Evolutionary conservation across 2,888 invertebrate species (phyloP), one percentile per base, ranked within the genome.

Genomic region (Parnassius smintheus): DNA sequence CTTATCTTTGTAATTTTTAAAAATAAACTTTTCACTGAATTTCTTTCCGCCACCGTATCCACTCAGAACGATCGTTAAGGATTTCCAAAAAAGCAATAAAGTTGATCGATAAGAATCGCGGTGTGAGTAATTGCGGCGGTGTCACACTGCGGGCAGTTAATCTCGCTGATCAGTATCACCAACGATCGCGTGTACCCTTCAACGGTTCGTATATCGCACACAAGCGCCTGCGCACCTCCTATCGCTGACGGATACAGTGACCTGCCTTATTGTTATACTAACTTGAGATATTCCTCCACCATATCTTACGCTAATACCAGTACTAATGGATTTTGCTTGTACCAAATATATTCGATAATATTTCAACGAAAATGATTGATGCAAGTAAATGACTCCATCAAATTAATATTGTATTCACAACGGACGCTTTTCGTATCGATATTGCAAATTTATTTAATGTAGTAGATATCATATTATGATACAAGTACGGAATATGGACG

Each of bases 41-140:
- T 46, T 52, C 22, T 55, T 25, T 8, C n/a, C 35, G 53, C 12
- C n/a, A 59, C 25, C 18, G 49, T 25, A 55, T 53, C 48, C 42
- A 59, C 54, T 51, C 18, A 35, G 52, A n/a, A 44, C 18, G 59
- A 53, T 64, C 56, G 57, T 64, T 68, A 66, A 64, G 56, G 56
- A 44, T 58, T 61, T 55, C 49, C 56, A 57, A 61, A 61, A 61
- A 68, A 62, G 62, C 73, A 77, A 80, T 78, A 81, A 82, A 82
- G 81, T 80, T 78, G 79, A 74, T 75, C 72, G 81, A 83, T 86
- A 86, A 84, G 76, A 74, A 80, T 86, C 83, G 78, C 80, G 77
- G 78, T 83, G 81, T 84, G 82, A 84, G 78, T 79, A 89, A 89
- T 89, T 88, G 88, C 87, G 83, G 85, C 77, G 76, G 75, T 86